Percentiles rank a stretch among this genome's conserved stretches.
Evolutionary conservation across 2,888 invertebrate species (phyloP).

Genomic region (Anoncus sp.): DNA sequence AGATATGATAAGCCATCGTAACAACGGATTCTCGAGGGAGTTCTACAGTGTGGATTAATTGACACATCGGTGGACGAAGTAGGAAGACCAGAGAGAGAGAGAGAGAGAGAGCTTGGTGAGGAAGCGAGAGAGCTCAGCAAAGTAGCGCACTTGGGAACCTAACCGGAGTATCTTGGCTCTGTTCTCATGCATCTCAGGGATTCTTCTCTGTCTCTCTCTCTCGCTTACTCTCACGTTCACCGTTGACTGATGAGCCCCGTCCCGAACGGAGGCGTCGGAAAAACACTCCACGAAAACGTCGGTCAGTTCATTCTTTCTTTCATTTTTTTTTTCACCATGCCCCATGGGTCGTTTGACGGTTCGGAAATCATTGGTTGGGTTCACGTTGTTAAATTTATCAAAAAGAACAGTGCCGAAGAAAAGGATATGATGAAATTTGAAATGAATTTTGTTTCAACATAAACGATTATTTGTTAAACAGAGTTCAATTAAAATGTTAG

Average conservation of each 20-base stretch:
- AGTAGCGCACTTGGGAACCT: slow-evolving; percentile 59
- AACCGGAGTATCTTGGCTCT: slow-evolving; percentile 39
- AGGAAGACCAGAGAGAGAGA: too few relatives aligned
- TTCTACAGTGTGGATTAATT: slow-evolving; percentile 78
- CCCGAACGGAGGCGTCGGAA: slow-evolving; percentile 78
- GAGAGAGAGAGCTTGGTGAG: too few relatives aligned
- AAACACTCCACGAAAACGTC: slow-evolving; percentile 76
- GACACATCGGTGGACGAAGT: slow-evolving; percentile 79
- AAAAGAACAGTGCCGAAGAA: neutral
- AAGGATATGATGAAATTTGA: neutral
- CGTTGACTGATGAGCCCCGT: slow-evolving; percentile 82
- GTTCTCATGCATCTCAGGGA: slow-evolving; percentile 49
- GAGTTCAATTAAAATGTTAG: too few relatives aligned
- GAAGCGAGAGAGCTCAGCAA: slow-evolving; percentile 36
- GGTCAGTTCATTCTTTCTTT: slow-evolving; percentile 60
- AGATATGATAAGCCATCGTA: slow-evolving; percentile 66
- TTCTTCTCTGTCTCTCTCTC: slow-evolving; percentile 64
- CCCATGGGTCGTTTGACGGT: slow-evolving; percentile 57
- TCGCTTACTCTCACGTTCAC: slow-evolving; percentile 58
- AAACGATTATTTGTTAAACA: too few relatives aligned
- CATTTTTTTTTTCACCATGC: slow-evolving; percentile 47
- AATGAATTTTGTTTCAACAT: too few relatives aligned
- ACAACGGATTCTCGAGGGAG: slow-evolving; percentile 64
- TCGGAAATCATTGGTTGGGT: slow-evolving; percentile 36
- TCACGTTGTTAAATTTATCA: slow-evolving; percentile 38